These are phyloP conservation scores for Erythrolamprus reginae DNA, from an alignment of 2,113 vertebrate genomes.

Conservation along the genomic window DNA sequence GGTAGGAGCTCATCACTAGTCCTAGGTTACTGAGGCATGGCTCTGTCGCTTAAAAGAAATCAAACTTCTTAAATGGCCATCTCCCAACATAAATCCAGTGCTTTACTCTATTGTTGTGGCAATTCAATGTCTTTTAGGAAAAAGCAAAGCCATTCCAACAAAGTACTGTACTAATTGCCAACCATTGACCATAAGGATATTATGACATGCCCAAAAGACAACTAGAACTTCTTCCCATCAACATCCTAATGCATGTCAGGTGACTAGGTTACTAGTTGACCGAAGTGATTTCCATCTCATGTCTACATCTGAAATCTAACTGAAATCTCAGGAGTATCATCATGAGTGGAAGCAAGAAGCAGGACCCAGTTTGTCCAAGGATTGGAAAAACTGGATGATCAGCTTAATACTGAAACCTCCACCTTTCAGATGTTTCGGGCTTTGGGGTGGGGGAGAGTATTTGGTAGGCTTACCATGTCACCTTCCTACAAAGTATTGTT, in stretches of 20 bases:
- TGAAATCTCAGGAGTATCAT: background rate
- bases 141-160: background rate
- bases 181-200: background rate
- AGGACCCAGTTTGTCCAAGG: background rate
- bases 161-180: background rate
- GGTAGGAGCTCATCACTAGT: no score
- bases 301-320: background rate
- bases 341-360: background rate
- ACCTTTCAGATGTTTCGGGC: background rate
- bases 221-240: background rate
- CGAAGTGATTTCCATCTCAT: background rate
- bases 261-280: background rate
- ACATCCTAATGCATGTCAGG: background rate
- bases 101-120: background rate
- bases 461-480: background rate
- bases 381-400: background rate
- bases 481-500: background rate
- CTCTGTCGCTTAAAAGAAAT: background rate
- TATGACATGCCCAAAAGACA: background rate
- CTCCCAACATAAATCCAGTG: background rate
- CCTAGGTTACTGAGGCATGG: background rate
- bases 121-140: background rate
- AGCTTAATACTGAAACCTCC: background rate
- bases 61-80: background rate
- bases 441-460: background rate